phyloP scores from a whole-genome alignment of 2,797 vertebrate genomes.

The Fundulus diaphanus region DNA sequence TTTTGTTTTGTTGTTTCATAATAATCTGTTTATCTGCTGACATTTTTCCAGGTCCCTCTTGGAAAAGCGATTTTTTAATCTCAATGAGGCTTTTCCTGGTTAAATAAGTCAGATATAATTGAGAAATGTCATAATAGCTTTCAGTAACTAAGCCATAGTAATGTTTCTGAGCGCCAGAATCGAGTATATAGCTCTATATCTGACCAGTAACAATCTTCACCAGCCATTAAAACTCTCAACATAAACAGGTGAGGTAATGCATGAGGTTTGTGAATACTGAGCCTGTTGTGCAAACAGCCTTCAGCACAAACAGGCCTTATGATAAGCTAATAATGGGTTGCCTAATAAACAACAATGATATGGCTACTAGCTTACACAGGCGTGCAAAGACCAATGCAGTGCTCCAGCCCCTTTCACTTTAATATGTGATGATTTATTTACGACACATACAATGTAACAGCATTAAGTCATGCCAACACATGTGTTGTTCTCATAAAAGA shows the following conservation, averaged over 20 bases:
- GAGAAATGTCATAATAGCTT: constrained; percentile 8
- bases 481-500: constrained; percentile 68
- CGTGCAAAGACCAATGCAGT: constrained; percentile 28
- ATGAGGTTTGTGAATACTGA: constrained; percentile 31
- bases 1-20: too few species aligned
- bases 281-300: constrained; percentile 15
- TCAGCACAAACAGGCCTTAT: constrained; percentile 34
- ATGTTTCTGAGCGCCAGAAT: neutral
- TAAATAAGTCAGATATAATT: too few species aligned
- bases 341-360: constrained; percentile 26
- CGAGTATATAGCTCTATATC: neutral
- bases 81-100: too few species aligned
- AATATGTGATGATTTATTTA: constrained; percentile 58
- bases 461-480: constrained; percentile 73
- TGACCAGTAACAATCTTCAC: neutral
- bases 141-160: neutral
- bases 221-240: neutral
- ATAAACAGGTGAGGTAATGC: constrained; percentile 41
- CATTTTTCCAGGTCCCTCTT: too few species aligned
- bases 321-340: constrained; percentile 28
- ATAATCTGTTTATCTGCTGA: too few species aligned
- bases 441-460: constrained; percentile 53
- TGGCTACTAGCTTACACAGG: constrained; percentile 29
- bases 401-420: constrained; percentile 6
- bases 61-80: too few species aligned